Evolutionary conservation across 2,797 vertebrate genomes (phyloP).

Genomic region (Pteropus rufus): DNA sequence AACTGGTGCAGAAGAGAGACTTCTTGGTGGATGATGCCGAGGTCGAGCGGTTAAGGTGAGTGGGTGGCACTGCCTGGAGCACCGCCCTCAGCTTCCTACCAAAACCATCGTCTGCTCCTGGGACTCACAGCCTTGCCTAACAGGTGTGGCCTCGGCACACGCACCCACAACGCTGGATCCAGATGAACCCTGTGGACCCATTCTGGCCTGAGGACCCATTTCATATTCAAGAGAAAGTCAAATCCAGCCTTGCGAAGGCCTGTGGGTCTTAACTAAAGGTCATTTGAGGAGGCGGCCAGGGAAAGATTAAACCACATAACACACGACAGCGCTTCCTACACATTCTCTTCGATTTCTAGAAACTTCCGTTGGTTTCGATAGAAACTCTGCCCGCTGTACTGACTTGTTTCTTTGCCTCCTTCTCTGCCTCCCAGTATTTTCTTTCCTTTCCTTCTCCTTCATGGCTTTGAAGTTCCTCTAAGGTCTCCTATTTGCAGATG

Average conservation of each 20-base stretch:
- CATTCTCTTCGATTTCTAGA: background rate
- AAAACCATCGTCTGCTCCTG: background rate
- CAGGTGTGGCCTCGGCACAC: background rate
- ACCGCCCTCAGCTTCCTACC: background rate
- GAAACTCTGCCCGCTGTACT: background rate
- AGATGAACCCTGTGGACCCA: background rate
- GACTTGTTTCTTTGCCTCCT: background rate
- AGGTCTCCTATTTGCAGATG: background rate
- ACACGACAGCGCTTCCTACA: background rate
- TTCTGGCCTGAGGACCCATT: background rate
- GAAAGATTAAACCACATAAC: background rate
- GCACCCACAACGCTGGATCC: background rate
- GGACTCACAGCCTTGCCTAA: background rate
- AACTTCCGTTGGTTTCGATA: background rate
- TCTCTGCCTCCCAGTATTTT: background rate
- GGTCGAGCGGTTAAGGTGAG: conserved; percentile 96
- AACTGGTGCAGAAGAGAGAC: conserved; percentile 97
- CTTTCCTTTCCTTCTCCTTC: background rate
- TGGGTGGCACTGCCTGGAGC: accelerated
- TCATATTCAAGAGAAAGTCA: background rate
- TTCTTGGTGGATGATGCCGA: conserved; percentile 98
- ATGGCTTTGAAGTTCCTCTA: background rate
- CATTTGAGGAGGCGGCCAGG: background rate
- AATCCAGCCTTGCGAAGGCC: background rate
- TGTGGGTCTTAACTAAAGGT: background rate